A percentile compares a stretch with the other conserved stretches of the same genome.
Conservation (phyloP, 2,888 invertebrate genomes). For the Drosophila buzzatii region DNA sequence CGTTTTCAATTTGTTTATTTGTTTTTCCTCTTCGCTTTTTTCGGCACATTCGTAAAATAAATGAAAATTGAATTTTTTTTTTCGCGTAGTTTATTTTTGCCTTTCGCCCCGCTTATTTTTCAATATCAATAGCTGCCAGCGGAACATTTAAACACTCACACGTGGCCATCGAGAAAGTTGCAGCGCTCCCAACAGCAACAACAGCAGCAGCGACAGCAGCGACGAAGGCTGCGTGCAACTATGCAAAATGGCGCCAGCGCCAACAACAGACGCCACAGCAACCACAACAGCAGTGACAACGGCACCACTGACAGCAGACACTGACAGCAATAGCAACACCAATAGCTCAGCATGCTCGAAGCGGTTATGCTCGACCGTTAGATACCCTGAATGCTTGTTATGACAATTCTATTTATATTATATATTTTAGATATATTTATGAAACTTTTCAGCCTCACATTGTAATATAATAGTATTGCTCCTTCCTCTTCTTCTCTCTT, state of each 20-base stretch:
- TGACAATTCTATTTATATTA: no score
- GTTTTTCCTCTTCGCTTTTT: neutral
- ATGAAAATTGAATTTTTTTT: neutral
- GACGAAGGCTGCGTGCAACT: constrained; percentile 63
- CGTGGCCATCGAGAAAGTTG: constrained; percentile 50
- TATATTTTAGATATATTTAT: no score
- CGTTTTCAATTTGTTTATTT: constrained; percentile 21
- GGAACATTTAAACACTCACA: constrained; percentile 21
- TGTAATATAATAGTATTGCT: no score
- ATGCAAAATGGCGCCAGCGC: constrained; percentile 64
- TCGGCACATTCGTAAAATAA: neutral
- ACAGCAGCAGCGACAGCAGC: constrained; percentile 3
- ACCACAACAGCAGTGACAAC: constrained; percentile 18
- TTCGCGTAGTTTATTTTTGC: neutral
- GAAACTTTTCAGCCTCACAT: no score
- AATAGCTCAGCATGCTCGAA: neutral
- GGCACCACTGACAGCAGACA: constrained; percentile 11
- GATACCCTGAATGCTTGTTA: neutral
- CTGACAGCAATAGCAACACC: constrained; percentile 14
- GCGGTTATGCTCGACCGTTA: neutral
- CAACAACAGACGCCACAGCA: constrained; percentile 36
- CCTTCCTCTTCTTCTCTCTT: no score
- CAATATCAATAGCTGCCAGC: constrained; percentile 17
- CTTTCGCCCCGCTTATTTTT: constrained; percentile 7
- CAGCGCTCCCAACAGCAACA: constrained; percentile 12